Base-by-base conservation (phyloP, 2,113 vertebrate genomes). In the Vanacampus margaritifer region DNA sequence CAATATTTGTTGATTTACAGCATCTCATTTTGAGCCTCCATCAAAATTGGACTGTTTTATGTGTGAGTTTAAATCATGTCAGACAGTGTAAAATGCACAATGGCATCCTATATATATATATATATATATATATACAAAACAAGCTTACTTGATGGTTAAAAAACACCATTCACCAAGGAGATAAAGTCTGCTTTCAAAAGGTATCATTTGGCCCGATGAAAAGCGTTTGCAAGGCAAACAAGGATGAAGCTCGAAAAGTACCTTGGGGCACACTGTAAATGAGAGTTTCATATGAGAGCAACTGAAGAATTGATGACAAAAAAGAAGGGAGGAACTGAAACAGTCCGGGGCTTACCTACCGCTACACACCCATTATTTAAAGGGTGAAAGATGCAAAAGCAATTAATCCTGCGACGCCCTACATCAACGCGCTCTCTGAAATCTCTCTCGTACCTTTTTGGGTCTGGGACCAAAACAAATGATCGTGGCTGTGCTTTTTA, bases 211-310 rank as follows among this genome's bases (percentile, higher is more conserved):
- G 21, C 10, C 36, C 6, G 9, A 23, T 7, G 37, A 10, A 61
- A 24, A 61, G 23, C 17, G 19, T 48, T 45, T n/a, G 45, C 24
- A 64, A 50, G 43, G 63, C 43, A 64, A 48, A 64, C 24, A 64
- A 35, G 28, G 48, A 17, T 50, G 57, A 50, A 67, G 14, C 48
- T 6, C 28, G 60, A 68, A 64, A 43, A 46, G 28, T 37, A 32
- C 51, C 59, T 35, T 63, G 48, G 65, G 28, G 28, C 26, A 68
- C 59, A 67, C 41, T 58, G 60, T 16, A 46, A 36, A n/a, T 39
- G 64, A 51, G 17, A 50, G 32, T 37, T 61, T 43, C 60, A 65
- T 26, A 65, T 8, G 45, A 50, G 43, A 64, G 45, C 28, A 64
- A 13, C 10, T 28, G 26, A 50, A 21, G 24, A 48, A 28, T 12